Evolutionary conservation across 2,797 vertebrate genomes (phyloP), one percentile per base, ranked within the genome.

Genomic region (Phrynocephalus guinanensis): DNA sequence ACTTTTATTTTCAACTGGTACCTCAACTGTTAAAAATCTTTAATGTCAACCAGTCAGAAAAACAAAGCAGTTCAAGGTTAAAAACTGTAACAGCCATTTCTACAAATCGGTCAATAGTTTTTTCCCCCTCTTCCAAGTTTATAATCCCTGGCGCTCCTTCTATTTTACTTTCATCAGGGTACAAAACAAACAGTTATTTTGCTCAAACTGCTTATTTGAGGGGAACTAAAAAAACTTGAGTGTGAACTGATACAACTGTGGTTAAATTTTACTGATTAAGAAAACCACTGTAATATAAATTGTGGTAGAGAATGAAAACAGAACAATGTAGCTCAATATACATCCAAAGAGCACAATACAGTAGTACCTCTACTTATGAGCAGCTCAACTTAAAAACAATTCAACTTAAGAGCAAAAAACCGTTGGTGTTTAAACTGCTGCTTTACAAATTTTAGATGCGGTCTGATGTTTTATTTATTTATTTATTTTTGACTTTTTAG

Each of bases 1-100:
- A 94, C 73, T 38, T 5, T 84, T 90, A 84, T 91, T 94, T 92
- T 24, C 85, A 81, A 79, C 86, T 90, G 85, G 89, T 77, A 82
- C 50, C 2, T 86, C 79, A 56, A 76, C 73, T 90, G n/a, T 81
- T 83, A 52, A 0, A 5, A 73, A 93, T 81, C 60, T 89, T 90
- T 84, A 84, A 18, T 63, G 10, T 84, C 79, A 6, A 50, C 63
- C 20, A 87, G n/a, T 6, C 86, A 63, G 73, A 81, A 88, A 79
- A 90, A n/a, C n/a, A 86, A 86, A 92, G 79, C 16, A 22, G 20
- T 13, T 48, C 67, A 79, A 87, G 67, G 33, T 80, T 91, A 88
- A 44, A 91, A 78, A 79, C 80, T 84, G 7, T 30, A 91, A 63
- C 78, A 52, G 70, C 10, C 1, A 80, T 89, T 76, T 67, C 73